Conservation (phyloP, 2,113 vertebrate genomes). For the Micronisus gabar region DNA sequence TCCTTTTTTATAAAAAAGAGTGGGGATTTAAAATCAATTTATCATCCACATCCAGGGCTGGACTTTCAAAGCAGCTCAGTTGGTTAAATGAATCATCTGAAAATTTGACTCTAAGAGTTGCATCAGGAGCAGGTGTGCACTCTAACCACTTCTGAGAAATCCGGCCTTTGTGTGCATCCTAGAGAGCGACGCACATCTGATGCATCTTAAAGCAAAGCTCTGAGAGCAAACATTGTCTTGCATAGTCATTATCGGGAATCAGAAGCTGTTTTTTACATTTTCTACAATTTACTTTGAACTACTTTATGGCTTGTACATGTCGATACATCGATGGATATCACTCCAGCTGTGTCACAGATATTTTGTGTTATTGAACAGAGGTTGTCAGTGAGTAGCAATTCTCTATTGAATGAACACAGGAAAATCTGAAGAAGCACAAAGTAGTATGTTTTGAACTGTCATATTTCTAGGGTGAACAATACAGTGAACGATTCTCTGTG, state of each 20-base stretch:
- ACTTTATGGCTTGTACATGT: not conserved
- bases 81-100: not conserved
- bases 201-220: not conserved
- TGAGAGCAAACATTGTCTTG: not conserved
- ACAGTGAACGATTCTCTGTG: not conserved
- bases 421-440: slow-evolving; percentile 6
- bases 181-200: accelerated
- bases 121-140: not conserved
- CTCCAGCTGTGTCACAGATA: slow-evolving; percentile 1
- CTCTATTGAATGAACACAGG: not conserved
- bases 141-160: not conserved
- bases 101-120: not conserved
- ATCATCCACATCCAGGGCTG: not conserved
- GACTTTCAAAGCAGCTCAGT: not conserved
- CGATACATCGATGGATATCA: not conserved
- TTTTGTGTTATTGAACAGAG: not conserved
- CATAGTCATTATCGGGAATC: not conserved
- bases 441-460: not conserved
- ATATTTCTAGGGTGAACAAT: not conserved
- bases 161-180: not conserved
- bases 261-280: not conserved
- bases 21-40: not conserved
- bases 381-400: not conserved
- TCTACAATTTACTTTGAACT: not conserved
- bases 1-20: not conserved